These are phyloP conservation scores for Asobara japonica DNA, from an alignment of 1,140 invertebrate species.

Conservation along the genomic window DNA sequence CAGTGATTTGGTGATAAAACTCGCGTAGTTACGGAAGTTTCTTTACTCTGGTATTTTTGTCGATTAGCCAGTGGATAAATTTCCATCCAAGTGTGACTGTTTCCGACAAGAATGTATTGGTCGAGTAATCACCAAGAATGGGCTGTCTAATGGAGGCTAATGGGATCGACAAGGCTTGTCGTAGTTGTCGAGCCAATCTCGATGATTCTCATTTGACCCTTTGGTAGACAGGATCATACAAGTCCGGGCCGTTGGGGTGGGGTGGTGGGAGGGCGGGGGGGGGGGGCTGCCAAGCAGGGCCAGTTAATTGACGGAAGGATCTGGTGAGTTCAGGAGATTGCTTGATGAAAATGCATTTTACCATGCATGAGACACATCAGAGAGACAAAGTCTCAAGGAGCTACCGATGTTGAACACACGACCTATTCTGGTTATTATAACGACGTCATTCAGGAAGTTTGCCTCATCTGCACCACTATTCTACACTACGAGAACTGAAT, in stretches of 20 bases:
- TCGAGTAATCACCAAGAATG: slow-evolving; percentile 4
- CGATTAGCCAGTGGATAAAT: neutral
- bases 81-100: neutral
- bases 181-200: slow-evolving; percentile 1
- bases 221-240: neutral
- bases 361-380: neutral
- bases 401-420: neutral
- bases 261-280: neutral
- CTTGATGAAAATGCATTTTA: neutral
- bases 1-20: no score
- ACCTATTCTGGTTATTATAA: neutral
- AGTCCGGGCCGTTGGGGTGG: neutral
- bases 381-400: neutral
- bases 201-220: neutral
- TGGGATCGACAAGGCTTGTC: slow-evolving; percentile 4
- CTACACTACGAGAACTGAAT: neutral
- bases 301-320: neutral
- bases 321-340: neutral
- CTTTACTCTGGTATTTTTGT: neutral
- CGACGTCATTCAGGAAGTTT: neutral
- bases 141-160: slow-evolving; percentile 11
- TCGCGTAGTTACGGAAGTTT: no score
- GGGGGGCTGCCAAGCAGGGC: neutral
- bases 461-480: neutral
- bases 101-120: neutral